Percentiles rank a stretch among this genome's conserved stretches.
Evolutionary conservation across 1,140 invertebrate species (phyloP).

Genomic region (Elymnias hypermnestra): DNA sequence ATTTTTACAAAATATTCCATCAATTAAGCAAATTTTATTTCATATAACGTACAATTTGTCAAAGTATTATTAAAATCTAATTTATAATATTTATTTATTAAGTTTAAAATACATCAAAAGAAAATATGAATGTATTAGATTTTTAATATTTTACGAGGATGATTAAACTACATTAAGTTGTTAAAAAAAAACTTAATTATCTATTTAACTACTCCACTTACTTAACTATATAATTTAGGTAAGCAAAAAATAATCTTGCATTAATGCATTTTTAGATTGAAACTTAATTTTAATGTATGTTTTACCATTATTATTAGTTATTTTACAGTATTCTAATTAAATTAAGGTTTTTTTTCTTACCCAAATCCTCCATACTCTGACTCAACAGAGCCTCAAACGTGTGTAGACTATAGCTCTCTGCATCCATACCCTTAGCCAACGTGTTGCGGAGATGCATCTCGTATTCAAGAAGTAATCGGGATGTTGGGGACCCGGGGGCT

Average conservation of each 20-base stretch:
- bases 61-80: no score
- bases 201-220: no score
- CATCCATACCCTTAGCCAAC: constrained; percentile 95
- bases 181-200: no score
- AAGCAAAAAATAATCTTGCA: constrained; percentile 4
- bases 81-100: no score
- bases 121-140: no score
- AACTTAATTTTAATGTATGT: constrained; percentile 5
- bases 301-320: background rate
- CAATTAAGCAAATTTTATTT: no score
- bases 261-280: constrained; percentile 3
- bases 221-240: no score
- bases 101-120: no score
- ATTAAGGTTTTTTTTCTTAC: constrained; percentile 67
- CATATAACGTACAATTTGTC: no score
- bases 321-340: constrained; percentile 2
- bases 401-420: constrained; percentile 94
- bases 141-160: no score
- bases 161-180: no score
- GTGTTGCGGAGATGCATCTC: constrained; percentile 97
- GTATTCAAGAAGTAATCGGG: constrained; percentile 91
- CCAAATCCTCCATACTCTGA: constrained; percentile 96
- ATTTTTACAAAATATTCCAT: no score
- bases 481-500: constrained; percentile 91
- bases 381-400: constrained; percentile 94